phyloP scores from a whole-genome alignment of 2,888 invertebrate species.

The Stratiomys singularior region DNA sequence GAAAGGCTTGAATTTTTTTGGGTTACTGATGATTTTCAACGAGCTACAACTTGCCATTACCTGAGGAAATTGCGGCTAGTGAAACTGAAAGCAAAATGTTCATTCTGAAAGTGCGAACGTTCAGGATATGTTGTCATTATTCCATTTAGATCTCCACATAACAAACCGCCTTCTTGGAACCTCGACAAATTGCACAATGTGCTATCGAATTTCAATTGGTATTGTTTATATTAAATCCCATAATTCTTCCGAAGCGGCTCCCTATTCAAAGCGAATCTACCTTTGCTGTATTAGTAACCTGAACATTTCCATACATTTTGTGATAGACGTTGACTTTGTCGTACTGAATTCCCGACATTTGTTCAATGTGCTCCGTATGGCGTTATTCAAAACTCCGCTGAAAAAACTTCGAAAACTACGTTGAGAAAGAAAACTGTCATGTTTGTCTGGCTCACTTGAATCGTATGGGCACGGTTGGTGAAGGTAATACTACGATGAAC shows the following conservation, averaged over 20 bases:
- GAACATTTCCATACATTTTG: not conserved
- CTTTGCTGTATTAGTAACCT: not conserved
- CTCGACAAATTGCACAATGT: slow-evolving; percentile 18
- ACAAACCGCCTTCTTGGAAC: slow-evolving; percentile 34
- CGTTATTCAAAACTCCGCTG: not conserved
- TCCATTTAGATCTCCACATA: not conserved
- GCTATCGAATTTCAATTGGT: slow-evolving; percentile 9
- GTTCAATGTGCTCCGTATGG: not conserved
- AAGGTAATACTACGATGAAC: not conserved
- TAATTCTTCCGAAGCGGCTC: not conserved
- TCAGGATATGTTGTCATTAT: too few species aligned
- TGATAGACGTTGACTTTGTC: slow-evolving; percentile 13
- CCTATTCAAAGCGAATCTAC: not conserved
- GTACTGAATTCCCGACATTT: slow-evolving; percentile 26
- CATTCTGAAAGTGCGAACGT: too few species aligned
- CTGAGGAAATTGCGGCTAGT: too few species aligned
- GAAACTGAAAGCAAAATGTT: too few species aligned
- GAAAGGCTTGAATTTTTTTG: too few species aligned
- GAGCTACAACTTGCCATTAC: too few species aligned
- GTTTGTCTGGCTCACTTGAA: not conserved
- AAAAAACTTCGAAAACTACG: not conserved
- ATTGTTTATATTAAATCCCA: not conserved
- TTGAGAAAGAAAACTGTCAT: slow-evolving; percentile 15
- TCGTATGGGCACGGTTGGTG: slow-evolving; percentile 7
- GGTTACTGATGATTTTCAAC: too few species aligned